Base-by-base conservation (phyloP, 1,140 invertebrate genomes). In the Colletes gigas region DNA sequence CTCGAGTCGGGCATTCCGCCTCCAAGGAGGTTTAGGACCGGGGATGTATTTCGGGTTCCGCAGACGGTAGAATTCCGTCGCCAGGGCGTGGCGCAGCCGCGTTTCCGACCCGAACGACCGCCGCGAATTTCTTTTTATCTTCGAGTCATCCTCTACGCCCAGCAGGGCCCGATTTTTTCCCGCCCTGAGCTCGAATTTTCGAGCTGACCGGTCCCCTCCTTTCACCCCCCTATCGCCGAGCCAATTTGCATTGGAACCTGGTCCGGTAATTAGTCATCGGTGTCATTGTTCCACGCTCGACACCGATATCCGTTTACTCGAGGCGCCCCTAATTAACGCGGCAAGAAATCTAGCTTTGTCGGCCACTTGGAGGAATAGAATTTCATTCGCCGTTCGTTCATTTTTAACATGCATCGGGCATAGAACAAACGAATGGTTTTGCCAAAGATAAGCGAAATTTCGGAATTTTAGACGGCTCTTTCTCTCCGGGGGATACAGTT, bases 61-160 rank as follows among this genome's bases (percentile, higher is more conserved):
- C 78, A 82, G 86, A 83, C 86, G 88, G 81, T 91, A 88, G 83
- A 87, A 86, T 92, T 92, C 88, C 89, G 88, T 83, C 90, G 89
- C 91, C 91, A 88, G 88, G 91, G 91, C 91, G 89, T 90, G 90
- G 88, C 76, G 41, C 47, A 55, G 52, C 54, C 47, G 4, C 68
- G 73, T 68, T 76, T 77, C 41, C 44, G 19, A 54, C 17, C 8
- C 14, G 21, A 67, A 63, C 69, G 63, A 66, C 55, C 72, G 63
- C 59, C 79, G 79, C 72, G 67, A 77, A 81, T 80, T 60, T 52
- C 66, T 77, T 74, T 68, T 67, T 70, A 59, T 80, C 63, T 74
- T 75, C 52, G 17, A 14, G 12, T 6, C 21, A 47, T 69, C 65
- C 71, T 47, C 60, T 21, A 8, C 47, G 17, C 55, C 21, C 50